A percentile compares a stretch with the other conserved stretches of the same genome.
These are phyloP conservation scores for Geodia barretti DNA, from an alignment of 37 sponge, comb jelly and placozoan species.

Conservation along the genomic window DNA sequence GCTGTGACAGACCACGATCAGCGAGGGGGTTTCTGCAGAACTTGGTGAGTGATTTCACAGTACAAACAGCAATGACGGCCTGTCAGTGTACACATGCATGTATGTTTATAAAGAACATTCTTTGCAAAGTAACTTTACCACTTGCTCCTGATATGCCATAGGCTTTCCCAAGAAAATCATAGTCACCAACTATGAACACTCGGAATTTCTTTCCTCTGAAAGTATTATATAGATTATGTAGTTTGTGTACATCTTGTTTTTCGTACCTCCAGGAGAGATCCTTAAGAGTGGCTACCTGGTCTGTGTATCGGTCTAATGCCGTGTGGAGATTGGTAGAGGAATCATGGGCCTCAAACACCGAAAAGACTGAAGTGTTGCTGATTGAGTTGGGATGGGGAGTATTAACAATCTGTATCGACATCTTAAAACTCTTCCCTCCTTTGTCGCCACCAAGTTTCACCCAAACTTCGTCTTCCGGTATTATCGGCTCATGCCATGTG, in stretches of 20 bases:
- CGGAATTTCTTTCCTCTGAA: constrained; percentile 19
- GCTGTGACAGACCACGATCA: not conserved
- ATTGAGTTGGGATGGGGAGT: constrained; percentile 25
- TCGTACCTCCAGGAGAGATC: constrained; percentile 34
- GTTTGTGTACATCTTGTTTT: no score
- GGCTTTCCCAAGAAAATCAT: constrained; percentile 10
- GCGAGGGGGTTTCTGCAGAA: not conserved
- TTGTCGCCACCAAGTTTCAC: constrained; percentile 58
- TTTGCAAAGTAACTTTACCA: constrained; percentile 25
- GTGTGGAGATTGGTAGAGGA: constrained; percentile 29
- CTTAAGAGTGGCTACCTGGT: constrained; percentile 4
- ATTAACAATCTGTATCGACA: constrained; percentile 42
- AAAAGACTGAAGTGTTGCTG: constrained; percentile 34
- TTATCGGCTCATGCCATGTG: constrained; percentile 32
- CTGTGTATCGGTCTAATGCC: constrained; percentile 12
- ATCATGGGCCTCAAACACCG: constrained; percentile 33
- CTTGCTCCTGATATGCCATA: constrained; percentile 37
- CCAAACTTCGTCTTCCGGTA: constrained; percentile 48
- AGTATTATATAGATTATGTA: not conserved
- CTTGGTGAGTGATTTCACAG: constrained; percentile 15
- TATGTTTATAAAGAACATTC: no score
- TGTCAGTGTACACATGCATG: not conserved
- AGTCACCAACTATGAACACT: constrained; percentile 45
- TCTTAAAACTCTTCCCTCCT: constrained; percentile 39
- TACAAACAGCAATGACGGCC: constrained; percentile 61